Percentiles rank a stretch among this genome's conserved stretches.
Conservation (phyloP, 2,888 invertebrate genomes). For the Mesorhabditis spiculigera region DNA sequence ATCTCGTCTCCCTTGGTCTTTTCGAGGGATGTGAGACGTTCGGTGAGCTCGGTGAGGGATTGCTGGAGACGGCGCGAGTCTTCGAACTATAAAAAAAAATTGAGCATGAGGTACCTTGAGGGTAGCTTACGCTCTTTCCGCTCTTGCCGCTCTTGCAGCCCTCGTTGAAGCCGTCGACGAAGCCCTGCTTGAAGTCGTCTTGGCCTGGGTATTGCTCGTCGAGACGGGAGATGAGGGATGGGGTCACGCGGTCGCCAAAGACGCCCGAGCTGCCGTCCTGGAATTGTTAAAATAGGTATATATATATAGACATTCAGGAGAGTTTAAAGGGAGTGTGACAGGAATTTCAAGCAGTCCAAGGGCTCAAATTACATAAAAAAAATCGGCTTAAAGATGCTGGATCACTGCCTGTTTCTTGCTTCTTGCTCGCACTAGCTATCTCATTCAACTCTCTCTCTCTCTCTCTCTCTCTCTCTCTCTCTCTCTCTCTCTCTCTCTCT, state of each 20-base stretch:
- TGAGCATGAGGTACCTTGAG: neutral
- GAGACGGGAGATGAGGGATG: constrained; percentile 53
- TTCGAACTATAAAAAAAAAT: constrained; percentile 33
- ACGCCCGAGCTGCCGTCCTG: constrained; percentile 57
- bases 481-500: neutral
- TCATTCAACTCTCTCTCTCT: no score
- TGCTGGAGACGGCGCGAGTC: constrained; percentile 53
- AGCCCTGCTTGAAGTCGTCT: constrained; percentile 58
- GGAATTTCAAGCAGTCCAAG: no score
- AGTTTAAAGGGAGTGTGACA: no score
- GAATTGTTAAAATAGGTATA: no score
- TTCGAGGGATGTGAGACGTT: constrained; percentile 54
- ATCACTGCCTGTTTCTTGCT: no score
- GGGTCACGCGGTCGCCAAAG: constrained; percentile 57
- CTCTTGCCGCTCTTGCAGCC: constrained; percentile 43
- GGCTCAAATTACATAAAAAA: no score
- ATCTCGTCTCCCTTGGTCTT: constrained; percentile 57
- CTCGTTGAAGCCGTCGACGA: constrained; percentile 59
- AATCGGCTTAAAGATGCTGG: no score
- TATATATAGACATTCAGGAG: no score
- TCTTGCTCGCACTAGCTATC: no score
- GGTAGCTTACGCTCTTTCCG: constrained; percentile 18
- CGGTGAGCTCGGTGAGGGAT: constrained; percentile 55
- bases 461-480: no score
- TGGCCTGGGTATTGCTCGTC: constrained; percentile 58